Base-by-base conservation (phyloP, 2,888 invertebrate species). In the Hirudinaria manillensis region DNA sequence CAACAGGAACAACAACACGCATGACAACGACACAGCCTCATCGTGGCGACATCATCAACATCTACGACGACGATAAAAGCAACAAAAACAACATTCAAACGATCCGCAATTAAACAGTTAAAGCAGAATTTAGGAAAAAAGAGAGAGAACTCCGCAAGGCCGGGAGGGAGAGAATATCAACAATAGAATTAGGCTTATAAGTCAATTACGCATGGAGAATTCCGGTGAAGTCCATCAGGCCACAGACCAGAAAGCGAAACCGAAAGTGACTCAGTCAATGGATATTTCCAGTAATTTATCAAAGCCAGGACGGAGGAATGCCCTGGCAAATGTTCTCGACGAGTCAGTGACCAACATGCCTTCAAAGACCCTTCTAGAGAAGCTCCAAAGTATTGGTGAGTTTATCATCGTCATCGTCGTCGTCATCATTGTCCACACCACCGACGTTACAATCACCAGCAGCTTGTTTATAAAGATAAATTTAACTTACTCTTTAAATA, bases 281-380 rank as follows among this genome's bases (percentile, higher is more conserved):
- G 61, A 61, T 13, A 6, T 27, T 27, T 61, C 61, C 24, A 29
- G 24, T 27, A 61, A 61, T 61, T 61, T 10, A 29, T 13, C 24
- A 61, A 61, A 27, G 19, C 29, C 93, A 51, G 94, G 94, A 27
- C 88, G 94, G 75, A 87, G 94, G 79, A 94, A 94, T 87, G 94
- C 94, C 70, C 87, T 94, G 87, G 91, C 93, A 0, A 92, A 93
- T 84, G 92, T 93, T 80, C 87, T 90, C 81, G 90, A 91, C 73
- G 89, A 90, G 81, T 90, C 91, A 81, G 89, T 90, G 51, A 79
- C 80, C 2, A 88, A 89, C 79, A 89, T 90, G 2, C 79, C 81
- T 24, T 91, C 91, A 2, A 91, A 91, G 13, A 92, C 92, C 83
- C 88, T 94, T 81, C 91, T 93, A 4, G 89, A 89, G 76, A 88